Base-by-base conservation (phyloP, 2,797 vertebrate species). In the Naso thynnoides region DNA sequence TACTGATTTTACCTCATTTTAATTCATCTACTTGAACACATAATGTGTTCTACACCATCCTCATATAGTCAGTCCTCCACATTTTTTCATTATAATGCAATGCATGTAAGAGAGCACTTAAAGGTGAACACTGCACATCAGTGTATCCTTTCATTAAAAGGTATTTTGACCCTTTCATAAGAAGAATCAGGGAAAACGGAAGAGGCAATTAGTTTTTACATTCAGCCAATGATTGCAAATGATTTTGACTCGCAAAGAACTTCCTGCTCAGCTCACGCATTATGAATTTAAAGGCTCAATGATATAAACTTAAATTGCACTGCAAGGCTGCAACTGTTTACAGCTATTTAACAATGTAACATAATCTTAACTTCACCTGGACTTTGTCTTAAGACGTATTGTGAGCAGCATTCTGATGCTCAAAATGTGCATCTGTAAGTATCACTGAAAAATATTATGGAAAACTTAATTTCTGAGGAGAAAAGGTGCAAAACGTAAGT, bases 201-300 rank as follows among this genome's bases (percentile, higher is more conserved):
- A 14, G 41, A 13, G 39, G 1, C 31, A 9, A 16, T 27, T 52
- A 18, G n/a, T 55, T 52, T 48, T 70, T 52, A 10, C 31, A 65
- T 58, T 59, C 2, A 38, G 26, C 36, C 23, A 49, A 42, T 72
- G 5, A 70, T 47, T 24, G 26, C 33, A 59, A 50, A 73, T 38
- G 23, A 47, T 31, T 55, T 16, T 60, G 15, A 73, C 29, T 7
- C 26, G 41, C 26, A 49, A 4, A 24, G 5, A 0, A 3, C 4
- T 44, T 53, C 26, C 61, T 41, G 23, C 24, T 54, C 14, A 15
- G 48, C n/a, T 54, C 27, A 39, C 19, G 29, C 8, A 16, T 5
- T 3, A 19, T 3, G 2, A 60, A 65, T 49, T 48, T 6, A 50
- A 44, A 61, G 2, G 7, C 18, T 47, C 13, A 75, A 45, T 26